A percentile compares a stretch with the other conserved stretches of the same genome.
phyloP scores from a whole-genome alignment of 2,113 vertebrate species.

The Budorcas taxicolor region DNA sequence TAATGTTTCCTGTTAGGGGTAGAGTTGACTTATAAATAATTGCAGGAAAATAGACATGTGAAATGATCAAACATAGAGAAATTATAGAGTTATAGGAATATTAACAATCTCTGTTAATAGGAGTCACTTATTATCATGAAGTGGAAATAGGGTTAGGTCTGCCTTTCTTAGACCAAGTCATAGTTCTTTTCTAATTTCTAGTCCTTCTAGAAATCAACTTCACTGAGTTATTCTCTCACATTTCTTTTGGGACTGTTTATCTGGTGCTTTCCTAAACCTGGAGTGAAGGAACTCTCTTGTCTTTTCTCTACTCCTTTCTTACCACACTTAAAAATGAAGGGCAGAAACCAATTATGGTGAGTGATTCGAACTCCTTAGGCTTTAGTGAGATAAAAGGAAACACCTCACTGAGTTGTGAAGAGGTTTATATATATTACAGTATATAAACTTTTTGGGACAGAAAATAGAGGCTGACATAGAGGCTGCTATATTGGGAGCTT shows the following conservation, averaged over 20 bases:
- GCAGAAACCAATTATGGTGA: background rate
- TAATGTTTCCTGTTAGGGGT: background rate
- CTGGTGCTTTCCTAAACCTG: background rate
- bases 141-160: background rate
- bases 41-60: background rate
- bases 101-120: background rate
- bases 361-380: background rate
- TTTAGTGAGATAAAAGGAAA: background rate
- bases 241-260: background rate
- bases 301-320: background rate
- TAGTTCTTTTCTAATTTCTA: background rate
- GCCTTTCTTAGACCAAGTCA: background rate
- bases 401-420: background rate
- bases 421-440: background rate
- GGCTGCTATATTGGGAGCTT: background rate
- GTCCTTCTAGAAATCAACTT: background rate
- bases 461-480: background rate
- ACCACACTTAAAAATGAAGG: background rate
- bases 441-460: background rate
- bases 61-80: background rate
- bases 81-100: background rate
- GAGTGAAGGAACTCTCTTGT: background rate
- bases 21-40: background rate
- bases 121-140: background rate
- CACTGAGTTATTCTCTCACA: background rate